Evolutionary conservation across 2,113 vertebrate genomes (phyloP).

Genomic region (Gulo gulo): DNA sequence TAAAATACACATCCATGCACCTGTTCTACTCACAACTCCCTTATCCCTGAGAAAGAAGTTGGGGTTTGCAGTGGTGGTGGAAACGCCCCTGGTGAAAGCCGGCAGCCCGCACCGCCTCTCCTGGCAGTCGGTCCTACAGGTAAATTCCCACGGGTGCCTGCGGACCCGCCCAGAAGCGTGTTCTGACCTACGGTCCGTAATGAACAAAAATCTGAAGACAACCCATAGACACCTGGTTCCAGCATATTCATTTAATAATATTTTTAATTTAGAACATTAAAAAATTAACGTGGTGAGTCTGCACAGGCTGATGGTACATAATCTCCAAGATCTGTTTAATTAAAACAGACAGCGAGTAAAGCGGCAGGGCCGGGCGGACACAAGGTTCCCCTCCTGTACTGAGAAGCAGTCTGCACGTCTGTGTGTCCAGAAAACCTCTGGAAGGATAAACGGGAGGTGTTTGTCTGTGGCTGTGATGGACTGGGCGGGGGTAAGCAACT

Average conservation of each 20-base stretch:
- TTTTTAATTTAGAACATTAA: neutral
- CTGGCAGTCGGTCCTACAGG: neutral
- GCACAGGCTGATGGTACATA: neutral
- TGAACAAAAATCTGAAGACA: neutral
- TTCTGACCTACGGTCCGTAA: neutral
- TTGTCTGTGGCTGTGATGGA: fast-evolving
- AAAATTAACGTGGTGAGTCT: neutral
- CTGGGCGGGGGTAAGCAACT: neutral
- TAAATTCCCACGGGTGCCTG: neutral
- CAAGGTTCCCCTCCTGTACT: neutral
- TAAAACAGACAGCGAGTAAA: neutral
- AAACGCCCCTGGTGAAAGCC: neutral
- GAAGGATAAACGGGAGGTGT: neutral
- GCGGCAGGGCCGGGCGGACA: neutral
- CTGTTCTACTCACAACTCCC: neutral
- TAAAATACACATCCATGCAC: neutral
- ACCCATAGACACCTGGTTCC: neutral
- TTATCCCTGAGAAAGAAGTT: neutral
- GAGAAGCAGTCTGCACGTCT: neutral
- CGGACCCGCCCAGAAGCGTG: fast-evolving
- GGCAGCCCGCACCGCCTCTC: fast-evolving
- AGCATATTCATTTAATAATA: neutral
- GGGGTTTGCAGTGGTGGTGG: neutral
- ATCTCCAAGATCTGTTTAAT: neutral
- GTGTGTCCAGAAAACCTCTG: neutral